Evolutionary conservation across 2,888 invertebrate species (phyloP).

Genomic region (Platycheirus rosarum): DNA sequence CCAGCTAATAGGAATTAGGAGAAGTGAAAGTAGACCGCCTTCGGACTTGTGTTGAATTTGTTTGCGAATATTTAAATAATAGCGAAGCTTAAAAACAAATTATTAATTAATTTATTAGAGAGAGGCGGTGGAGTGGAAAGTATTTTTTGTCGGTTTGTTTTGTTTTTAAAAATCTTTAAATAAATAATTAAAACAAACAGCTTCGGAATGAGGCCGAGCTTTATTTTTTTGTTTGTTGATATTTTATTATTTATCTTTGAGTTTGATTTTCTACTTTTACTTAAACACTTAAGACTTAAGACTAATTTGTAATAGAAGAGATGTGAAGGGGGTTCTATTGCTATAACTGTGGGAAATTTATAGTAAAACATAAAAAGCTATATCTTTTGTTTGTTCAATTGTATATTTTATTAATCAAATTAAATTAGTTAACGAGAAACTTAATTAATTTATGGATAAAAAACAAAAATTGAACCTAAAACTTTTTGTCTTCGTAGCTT

Average conservation of each 20-base stretch:
- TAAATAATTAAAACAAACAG: not conserved
- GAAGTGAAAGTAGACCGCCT: conserved; percentile 63
- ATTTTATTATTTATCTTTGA: not conserved
- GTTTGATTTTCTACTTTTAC: not conserved
- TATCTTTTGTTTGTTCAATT: not conserved
- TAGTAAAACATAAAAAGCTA: not conserved
- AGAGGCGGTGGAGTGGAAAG: not conserved
- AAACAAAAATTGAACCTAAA: too few species aligned
- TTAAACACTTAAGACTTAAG: too few species aligned
- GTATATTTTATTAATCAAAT: not conserved
- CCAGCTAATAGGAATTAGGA: conserved; percentile 41
- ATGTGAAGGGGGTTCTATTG: too few species aligned
- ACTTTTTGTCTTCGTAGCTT: too few species aligned
- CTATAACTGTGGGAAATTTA: not conserved
- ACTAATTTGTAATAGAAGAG: too few species aligned
- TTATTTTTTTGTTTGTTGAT: not conserved
- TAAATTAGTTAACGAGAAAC: conserved; percentile 6
- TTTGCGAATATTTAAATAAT: conserved; percentile 56
- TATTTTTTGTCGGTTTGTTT: not conserved
- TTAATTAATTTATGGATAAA: conserved; percentile 8
- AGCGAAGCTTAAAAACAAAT: conserved; percentile 3
- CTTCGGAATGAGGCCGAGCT: not conserved
- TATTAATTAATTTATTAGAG: conserved; percentile 20
- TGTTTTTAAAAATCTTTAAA: not conserved
- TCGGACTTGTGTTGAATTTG: too few species aligned